Conservation (phyloP, 2,113 vertebrate genomes). For the Lepisosteus oculatus region DNA sequence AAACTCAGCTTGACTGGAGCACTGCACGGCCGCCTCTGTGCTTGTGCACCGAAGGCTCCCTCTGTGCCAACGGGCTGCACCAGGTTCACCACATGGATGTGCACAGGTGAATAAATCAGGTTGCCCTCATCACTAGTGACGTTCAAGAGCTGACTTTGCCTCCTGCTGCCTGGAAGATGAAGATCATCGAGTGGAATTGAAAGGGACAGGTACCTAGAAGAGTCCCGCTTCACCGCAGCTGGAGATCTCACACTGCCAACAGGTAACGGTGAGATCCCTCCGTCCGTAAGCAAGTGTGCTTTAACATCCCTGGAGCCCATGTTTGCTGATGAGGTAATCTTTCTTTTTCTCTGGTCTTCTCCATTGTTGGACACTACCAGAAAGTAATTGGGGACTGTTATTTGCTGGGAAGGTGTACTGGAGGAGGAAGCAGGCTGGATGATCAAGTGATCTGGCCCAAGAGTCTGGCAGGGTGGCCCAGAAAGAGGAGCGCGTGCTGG, state of each 20-base stretch:
- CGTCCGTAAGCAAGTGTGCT: too few relatives aligned
- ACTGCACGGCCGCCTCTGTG: too few relatives aligned
- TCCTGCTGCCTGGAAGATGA: background rate
- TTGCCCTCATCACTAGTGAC: background rate
- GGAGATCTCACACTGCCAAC: too few relatives aligned
- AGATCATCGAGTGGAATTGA: conserved; percentile 1
- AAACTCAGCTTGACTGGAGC: too few relatives aligned
- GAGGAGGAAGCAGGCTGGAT: background rate
- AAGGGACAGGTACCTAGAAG: conserved; percentile 2
- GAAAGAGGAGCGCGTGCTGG: background rate
- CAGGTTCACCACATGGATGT: too few relatives aligned
- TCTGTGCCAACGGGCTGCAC: too few relatives aligned
- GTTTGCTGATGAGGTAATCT: too few relatives aligned
- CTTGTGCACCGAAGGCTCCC: too few relatives aligned
- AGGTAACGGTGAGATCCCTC: too few relatives aligned
- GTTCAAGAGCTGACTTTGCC: conserved; percentile 1
- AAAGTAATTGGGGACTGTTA: conserved; percentile 12
- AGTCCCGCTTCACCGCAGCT: background rate
- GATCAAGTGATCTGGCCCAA: too few relatives aligned
- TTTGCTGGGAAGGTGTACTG: background rate
- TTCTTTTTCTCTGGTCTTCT: background rate
- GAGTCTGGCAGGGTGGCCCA: too few relatives aligned
- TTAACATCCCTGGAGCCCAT: too few relatives aligned
- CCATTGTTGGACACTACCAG: conserved; percentile 1
- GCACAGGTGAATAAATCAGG: background rate